phyloP scores from a whole-genome alignment of 2,113 vertebrate genomes.

The Poecile atricapillus region DNA sequence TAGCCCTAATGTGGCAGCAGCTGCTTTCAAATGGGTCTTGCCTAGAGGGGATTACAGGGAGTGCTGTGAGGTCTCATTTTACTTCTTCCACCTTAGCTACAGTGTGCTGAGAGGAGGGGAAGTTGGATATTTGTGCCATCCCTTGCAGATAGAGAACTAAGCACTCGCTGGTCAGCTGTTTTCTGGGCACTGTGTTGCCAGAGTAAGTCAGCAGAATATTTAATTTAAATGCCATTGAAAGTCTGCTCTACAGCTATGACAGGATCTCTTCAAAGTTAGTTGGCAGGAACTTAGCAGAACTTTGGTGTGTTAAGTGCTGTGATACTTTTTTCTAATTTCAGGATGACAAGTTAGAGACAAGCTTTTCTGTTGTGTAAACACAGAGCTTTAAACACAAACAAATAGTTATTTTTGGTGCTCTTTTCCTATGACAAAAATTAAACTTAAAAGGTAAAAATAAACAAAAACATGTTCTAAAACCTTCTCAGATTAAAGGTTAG shows the following conservation, averaged over 20 bases:
- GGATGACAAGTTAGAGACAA: background rate
- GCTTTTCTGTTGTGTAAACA: background rate
- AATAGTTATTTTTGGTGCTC: background rate
- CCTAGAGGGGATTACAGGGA: background rate
- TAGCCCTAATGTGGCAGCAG: background rate
- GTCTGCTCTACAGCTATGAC: background rate
- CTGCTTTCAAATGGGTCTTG: background rate
- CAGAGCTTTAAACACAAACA: conserved; percentile 7
- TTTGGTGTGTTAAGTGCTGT: background rate
- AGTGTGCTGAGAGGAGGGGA: background rate
- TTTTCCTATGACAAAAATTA: conserved; percentile 2
- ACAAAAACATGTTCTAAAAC: background rate
- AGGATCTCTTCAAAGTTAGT: background rate
- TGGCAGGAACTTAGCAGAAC: background rate
- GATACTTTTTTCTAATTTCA: background rate
- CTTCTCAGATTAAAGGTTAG: background rate
- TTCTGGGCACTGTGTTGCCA: background rate
- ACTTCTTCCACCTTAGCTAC: background rate
- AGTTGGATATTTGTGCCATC: background rate
- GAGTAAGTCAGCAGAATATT: background rate
- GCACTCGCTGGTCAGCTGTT: background rate
- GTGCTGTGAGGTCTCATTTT: background rate
- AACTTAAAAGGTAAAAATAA: conserved; percentile 17
- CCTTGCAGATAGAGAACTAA: background rate
- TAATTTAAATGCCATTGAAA: background rate